phyloP scores from a whole-genome alignment of 2,797 vertebrate species.

The Acanthiza pusilla region DNA sequence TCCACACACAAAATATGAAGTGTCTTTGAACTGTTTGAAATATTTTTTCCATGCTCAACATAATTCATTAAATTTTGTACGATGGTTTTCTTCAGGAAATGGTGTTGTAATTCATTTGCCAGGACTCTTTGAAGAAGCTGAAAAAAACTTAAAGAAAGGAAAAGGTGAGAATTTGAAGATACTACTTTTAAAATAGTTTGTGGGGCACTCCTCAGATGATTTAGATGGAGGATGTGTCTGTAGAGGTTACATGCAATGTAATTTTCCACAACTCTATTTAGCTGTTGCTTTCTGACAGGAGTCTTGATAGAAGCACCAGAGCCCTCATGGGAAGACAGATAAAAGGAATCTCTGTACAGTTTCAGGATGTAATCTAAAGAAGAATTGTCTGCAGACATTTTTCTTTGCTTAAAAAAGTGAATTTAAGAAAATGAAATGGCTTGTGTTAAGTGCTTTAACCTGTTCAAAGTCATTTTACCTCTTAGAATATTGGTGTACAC shows the following conservation, averaged over 20 bases:
- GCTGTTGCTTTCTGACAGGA: background rate
- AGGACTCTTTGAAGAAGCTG: slow-evolving; percentile 96
- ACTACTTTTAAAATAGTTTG: background rate
- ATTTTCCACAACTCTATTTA: background rate
- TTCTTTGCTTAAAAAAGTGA: background rate
- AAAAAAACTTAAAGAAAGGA: slow-evolving; percentile 92
- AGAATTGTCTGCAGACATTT: background rate
- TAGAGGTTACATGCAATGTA: background rate
- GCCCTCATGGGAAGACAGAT: background rate
- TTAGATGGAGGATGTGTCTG: background rate
- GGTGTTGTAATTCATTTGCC: slow-evolving; percentile 98
- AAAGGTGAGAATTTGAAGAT: slow-evolving; percentile 78
- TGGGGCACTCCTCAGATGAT: background rate
- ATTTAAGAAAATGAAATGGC: background rate
- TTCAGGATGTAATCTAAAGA: background rate
- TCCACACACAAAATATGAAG: background rate
- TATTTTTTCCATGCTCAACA: background rate
- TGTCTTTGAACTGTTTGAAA: background rate
- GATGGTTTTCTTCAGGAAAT: slow-evolving; percentile 81
- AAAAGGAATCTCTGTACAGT: background rate
- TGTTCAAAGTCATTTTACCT: background rate
- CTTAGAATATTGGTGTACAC: background rate
- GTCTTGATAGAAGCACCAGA: background rate
- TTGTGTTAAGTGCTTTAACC: background rate
- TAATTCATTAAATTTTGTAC: background rate